phyloP scores from a whole-genome alignment of 2,113 vertebrate species.

The Campylomormyrus numenius region DNA sequence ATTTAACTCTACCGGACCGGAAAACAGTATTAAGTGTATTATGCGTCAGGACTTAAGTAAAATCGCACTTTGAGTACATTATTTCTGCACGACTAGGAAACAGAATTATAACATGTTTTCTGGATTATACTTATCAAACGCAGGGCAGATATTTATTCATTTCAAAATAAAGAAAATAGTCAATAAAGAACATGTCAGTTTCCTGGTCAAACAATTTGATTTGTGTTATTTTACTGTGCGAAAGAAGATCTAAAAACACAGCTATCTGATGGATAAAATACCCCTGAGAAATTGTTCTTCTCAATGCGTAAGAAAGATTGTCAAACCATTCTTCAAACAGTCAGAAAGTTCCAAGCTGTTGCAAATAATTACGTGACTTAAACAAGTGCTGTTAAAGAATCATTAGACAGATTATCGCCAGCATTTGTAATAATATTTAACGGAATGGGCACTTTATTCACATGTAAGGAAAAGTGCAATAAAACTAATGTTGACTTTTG shows the following conservation, averaged over 20 bases:
- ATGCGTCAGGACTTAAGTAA: not conserved
- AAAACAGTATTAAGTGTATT: not conserved
- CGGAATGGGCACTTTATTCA: not conserved
- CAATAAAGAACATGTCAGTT: not conserved
- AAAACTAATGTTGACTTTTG: not conserved
- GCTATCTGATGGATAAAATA: not conserved
- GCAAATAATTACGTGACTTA: not conserved
- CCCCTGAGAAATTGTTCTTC: not conserved
- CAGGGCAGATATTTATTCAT: not conserved
- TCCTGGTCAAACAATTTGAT: not conserved
- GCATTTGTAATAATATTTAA: not conserved
- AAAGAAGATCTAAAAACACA: not conserved
- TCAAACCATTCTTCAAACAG: not conserved
- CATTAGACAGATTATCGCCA: not conserved
- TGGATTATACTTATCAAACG: not conserved
- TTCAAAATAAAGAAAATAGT: not conserved
- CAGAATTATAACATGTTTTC: not conserved
- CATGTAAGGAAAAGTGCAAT: not conserved
- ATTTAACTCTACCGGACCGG: slow-evolving; percentile 1
- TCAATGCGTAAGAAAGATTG: not conserved
- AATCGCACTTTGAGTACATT: not conserved
- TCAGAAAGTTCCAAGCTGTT: not conserved
- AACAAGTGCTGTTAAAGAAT: not conserved
- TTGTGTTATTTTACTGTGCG: not conserved
- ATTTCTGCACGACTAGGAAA: not conserved